A percentile compares a stretch with the other conserved stretches of the same genome.
Evolutionary conservation across 2,888 invertebrate genomes (phyloP).

Genomic region (Lagria hirta): DNA sequence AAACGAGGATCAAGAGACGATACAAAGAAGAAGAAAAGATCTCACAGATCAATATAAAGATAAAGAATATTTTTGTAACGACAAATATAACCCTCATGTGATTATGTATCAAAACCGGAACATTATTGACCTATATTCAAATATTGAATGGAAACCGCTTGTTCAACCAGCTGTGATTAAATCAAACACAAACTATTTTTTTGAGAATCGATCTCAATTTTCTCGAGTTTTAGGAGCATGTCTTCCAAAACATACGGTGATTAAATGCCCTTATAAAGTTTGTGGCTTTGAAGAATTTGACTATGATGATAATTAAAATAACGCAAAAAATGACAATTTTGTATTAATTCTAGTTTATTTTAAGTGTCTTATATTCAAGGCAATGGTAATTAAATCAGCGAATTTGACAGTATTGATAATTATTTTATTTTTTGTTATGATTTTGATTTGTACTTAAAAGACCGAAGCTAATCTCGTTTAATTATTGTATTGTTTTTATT

Average conservation of each 20-base stretch:
- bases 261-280: constrained; percentile 9
- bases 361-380: constrained; percentile 3
- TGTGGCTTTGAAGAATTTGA: constrained; percentile 26
- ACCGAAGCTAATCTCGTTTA: constrained; percentile 10
- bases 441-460: constrained; percentile 14
- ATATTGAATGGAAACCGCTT: constrained; percentile 15
- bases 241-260: constrained; percentile 21
- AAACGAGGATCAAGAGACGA: neutral
- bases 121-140: constrained; percentile 29
- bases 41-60: too few relatives aligned
- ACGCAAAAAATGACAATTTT: constrained; percentile 7
- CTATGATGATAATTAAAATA: constrained; percentile 13
- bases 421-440: constrained; percentile 5
- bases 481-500: neutral
- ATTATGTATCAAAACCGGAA: constrained; percentile 29
- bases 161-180: constrained; percentile 9
- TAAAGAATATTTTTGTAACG: neutral
- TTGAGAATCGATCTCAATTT: constrained; percentile 32
- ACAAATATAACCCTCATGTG: neutral
- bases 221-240: constrained; percentile 27
- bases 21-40: too few relatives aligned
- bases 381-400: constrained; percentile 8
- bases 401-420: constrained; percentile 11
- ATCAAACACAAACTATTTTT: constrained; percentile 23
- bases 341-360: too few relatives aligned